Evolutionary conservation across 1,140 invertebrate species (phyloP).

Genomic region (Gonatopus flavifemur): DNA sequence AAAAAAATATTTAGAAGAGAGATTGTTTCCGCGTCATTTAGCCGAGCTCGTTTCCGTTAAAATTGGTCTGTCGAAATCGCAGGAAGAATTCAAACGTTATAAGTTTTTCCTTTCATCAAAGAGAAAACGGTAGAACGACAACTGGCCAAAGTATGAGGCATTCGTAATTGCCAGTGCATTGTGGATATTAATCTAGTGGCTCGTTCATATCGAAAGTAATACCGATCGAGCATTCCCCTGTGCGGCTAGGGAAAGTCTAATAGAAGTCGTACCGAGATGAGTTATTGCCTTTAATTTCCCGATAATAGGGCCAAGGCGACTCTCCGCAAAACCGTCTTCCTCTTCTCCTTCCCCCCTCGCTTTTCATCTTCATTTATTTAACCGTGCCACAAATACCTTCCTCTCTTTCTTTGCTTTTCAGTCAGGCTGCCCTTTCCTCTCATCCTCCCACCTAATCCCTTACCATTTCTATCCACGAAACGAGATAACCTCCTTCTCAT

Average conservation of each 20-base stretch:
- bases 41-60: too few relatives aligned
- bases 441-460: background rate
- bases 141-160: slow-evolving; percentile 32
- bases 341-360: slow-evolving; percentile 12
- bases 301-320: slow-evolving; percentile 48
- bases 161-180: slow-evolving; percentile 54
- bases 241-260: slow-evolving; percentile 51
- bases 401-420: background rate
- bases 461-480: slow-evolving; percentile 2
- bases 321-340: slow-evolving; percentile 21
- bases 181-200: slow-evolving; percentile 56
- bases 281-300: slow-evolving; percentile 55
- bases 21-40: too few relatives aligned
- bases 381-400: background rate
- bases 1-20: too few relatives aligned
- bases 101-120: too few relatives aligned
- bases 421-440: background rate
- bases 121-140: too few relatives aligned
- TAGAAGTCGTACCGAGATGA: slow-evolving; percentile 52
- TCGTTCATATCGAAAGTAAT: slow-evolving; percentile 57
- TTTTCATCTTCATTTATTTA: background rate
- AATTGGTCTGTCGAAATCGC: too few relatives aligned
- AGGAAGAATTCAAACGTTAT: too few relatives aligned
- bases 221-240: slow-evolving; percentile 46
- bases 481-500: slow-evolving; percentile 8